Conservation (phyloP, 2,113 vertebrate species). For the Cyprinus carpio region DNA sequence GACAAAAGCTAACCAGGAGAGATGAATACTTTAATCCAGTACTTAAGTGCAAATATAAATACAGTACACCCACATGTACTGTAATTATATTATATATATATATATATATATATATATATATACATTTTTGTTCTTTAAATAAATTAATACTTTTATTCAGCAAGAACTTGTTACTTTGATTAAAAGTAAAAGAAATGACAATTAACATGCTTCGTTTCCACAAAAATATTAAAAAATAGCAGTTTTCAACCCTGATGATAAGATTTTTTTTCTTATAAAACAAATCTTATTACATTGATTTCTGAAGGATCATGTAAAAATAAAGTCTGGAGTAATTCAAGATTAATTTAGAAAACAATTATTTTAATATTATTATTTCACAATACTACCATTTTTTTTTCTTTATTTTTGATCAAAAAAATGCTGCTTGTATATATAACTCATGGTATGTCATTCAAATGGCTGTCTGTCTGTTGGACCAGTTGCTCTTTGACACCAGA, state of each 20-base stretch:
- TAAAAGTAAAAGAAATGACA: too few relatives aligned
- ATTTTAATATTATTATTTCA: background rate
- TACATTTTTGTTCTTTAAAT: background rate
- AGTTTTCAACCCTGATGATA: too few relatives aligned
- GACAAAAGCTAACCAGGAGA: constrained; percentile 34
- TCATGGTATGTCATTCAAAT: background rate
- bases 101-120: too few relatives aligned
- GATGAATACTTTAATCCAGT: background rate
- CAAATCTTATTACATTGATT: too few relatives aligned
- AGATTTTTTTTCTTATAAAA: too few relatives aligned
- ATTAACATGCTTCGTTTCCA: background rate
- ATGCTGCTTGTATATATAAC: background rate
- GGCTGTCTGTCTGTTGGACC: background rate
- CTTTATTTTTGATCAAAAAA: background rate
- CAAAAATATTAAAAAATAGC: too few relatives aligned
- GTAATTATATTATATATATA: too few relatives aligned
- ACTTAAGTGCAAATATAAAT: background rate
- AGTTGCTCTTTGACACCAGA: constrained; percentile 40
- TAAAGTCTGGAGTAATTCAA: too few relatives aligned
- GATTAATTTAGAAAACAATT: background rate
- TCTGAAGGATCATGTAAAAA: too few relatives aligned
- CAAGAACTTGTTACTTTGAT: background rate
- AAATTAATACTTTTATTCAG: background rate
- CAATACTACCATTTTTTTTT: background rate
- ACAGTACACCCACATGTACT: background rate